phyloP scores from a whole-genome alignment of 1,140 invertebrate genomes.

The Brachionus plicatilis region DNA sequence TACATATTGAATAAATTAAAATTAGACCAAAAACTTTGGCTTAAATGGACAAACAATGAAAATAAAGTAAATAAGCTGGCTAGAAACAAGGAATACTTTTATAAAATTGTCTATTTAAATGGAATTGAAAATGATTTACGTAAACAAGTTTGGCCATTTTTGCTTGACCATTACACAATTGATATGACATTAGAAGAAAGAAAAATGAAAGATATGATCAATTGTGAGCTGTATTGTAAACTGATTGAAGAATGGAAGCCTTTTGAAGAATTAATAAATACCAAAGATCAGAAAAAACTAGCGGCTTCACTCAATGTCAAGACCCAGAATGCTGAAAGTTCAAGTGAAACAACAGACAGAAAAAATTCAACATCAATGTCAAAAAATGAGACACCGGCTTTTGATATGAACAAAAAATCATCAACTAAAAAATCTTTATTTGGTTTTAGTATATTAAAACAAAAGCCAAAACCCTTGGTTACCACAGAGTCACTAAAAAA shows the following conservation, averaged over 20 bases:
- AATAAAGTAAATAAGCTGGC: neutral
- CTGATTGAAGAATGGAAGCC: slow-evolving; percentile 30
- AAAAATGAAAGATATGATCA: neutral
- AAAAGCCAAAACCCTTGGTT: slow-evolving; percentile 19
- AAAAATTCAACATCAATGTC: neutral
- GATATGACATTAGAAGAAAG: slow-evolving; percentile 62
- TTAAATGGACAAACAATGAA: neutral
- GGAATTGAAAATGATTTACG: neutral
- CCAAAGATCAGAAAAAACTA: slow-evolving; percentile 15
- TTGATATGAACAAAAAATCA: neutral
- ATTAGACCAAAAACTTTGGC: neutral
- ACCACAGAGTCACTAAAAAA: neutral
- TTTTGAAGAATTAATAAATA: slow-evolving; percentile 21
- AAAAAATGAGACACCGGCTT: neutral
- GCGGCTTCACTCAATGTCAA: neutral
- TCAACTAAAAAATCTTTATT: neutral
- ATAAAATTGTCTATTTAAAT: slow-evolving; percentile 24
- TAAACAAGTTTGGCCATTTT: slow-evolving; percentile 75
- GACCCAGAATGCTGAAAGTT: neutral
- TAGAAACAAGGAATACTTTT: neutral
- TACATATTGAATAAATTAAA: neutral
- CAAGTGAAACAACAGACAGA: neutral
- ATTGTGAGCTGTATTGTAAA: neutral
- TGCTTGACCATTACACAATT: slow-evolving; percentile 78
- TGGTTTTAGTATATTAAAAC: slow-evolving; percentile 10